phyloP scores from a whole-genome alignment of 2,888 invertebrate genomes.

The Callinectes sapidus region DNA sequence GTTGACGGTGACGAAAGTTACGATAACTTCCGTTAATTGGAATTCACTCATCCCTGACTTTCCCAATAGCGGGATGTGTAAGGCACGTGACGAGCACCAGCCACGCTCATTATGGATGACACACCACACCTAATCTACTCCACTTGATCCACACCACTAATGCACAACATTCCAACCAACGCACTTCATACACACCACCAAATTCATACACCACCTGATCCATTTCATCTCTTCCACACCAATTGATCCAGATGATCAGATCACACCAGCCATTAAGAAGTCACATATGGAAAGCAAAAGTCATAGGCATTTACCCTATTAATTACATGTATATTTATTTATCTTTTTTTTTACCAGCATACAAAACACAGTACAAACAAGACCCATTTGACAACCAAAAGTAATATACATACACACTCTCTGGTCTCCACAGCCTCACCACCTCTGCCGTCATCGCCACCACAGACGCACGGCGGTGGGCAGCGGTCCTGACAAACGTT shows the following conservation, averaged over 20 bases:
- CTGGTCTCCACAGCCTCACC: not conserved
- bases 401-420: not conserved
- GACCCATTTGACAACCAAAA: constrained; percentile 12
- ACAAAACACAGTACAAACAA: constrained; percentile 47
- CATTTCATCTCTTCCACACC: not conserved
- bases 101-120: too few species aligned
- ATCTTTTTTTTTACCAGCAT: constrained; percentile 27
- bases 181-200: not conserved
- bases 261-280: not conserved
- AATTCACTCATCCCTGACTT: too few species aligned
- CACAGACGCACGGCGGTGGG: not conserved
- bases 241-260: not conserved
- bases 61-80: too few species aligned
- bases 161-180: not conserved
- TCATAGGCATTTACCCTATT: not conserved
- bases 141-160: not conserved
- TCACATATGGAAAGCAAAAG: not conserved
- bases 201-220: not conserved
- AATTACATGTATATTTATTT: not conserved
- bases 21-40: too few species aligned
- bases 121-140: not conserved
- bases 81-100: too few species aligned
- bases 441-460: not conserved
- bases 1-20: too few species aligned
- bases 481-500: not conserved